Percentiles rank a stretch among this genome's conserved stretches.
Conservation (phyloP, 2,888 invertebrate genomes). For the Eristalinus sepulchralis region DNA sequence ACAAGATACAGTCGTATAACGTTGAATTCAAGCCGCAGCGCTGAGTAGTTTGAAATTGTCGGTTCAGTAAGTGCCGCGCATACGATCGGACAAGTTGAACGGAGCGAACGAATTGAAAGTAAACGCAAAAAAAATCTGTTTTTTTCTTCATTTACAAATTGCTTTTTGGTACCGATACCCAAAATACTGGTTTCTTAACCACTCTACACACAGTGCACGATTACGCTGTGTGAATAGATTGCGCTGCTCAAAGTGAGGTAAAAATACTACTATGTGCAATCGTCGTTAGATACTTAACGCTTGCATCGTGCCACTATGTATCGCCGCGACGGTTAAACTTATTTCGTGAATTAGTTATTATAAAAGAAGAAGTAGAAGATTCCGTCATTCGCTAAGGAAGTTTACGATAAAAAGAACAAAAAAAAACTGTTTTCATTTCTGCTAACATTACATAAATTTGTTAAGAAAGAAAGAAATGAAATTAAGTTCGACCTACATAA, state of each 20-base stretch:
- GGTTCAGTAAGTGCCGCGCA: constrained; percentile 67
- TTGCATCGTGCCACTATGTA: constrained; percentile 37
- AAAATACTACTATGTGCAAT: constrained; percentile 66
- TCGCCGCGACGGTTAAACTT: constrained; percentile 36
- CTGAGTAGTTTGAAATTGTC: constrained; percentile 52
- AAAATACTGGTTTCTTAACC: constrained; percentile 70
- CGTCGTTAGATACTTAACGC: constrained; percentile 60
- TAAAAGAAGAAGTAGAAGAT: constrained; percentile 1
- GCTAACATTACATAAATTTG: constrained; percentile 61
- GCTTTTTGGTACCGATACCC: constrained; percentile 52
- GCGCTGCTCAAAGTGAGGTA: constrained; percentile 69
- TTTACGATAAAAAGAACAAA: constrained; percentile 24
- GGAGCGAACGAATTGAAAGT: constrained; percentile 60
- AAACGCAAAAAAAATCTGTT: constrained; percentile 38
- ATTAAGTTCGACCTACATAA: constrained; percentile 65
- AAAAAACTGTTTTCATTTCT: constrained; percentile 21
- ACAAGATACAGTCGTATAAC: constrained; percentile 44
- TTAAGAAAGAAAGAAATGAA: constrained; percentile 19
- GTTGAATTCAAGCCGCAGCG: constrained; percentile 37
- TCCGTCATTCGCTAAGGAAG: neutral
- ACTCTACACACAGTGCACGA: constrained; percentile 66
- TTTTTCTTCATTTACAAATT: constrained; percentile 44
- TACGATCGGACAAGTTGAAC: constrained; percentile 65
- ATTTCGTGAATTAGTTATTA: constrained; percentile 37
- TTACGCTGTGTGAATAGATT: constrained; percentile 67